These are phyloP conservation scores for Oscheius sp. DNA, from an alignment of 2,888 invertebrate species.

Conservation along the genomic window DNA sequence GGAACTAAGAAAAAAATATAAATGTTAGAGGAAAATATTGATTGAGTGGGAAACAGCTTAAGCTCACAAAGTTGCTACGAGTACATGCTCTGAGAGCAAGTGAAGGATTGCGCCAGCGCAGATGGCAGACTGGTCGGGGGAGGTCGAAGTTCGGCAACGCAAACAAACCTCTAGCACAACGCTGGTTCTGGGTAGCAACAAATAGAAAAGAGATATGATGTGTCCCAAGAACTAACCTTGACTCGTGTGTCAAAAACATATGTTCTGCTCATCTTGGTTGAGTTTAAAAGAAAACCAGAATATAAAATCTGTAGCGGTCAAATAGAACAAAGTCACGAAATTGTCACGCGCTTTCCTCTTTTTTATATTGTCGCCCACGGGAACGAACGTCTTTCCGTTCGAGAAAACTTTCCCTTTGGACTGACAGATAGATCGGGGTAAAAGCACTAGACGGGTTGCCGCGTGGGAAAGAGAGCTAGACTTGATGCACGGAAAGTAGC, in stretches of 20 bases:
- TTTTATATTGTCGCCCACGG: background rate
- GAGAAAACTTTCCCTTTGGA: background rate
- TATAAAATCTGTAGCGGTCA: background rate
- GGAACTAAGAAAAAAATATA: background rate
- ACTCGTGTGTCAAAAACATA: background rate
- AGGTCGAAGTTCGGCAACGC: slow-evolving; percentile 32
- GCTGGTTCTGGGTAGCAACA: slow-evolving; percentile 29
- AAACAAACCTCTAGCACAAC: slow-evolving; percentile 29
- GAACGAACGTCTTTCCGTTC: no score
- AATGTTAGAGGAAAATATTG: background rate
- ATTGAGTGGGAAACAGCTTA: no score
- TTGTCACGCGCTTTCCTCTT: background rate
- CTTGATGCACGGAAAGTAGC: background rate
- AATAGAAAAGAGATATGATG: slow-evolving; percentile 26
- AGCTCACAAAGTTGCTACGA: slow-evolving; percentile 3
- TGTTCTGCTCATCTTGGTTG: no score
- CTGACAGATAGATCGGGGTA: background rate
- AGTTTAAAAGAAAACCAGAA: slow-evolving; percentile 2
- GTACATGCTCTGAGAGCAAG: slow-evolving; percentile 11
- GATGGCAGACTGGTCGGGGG: slow-evolving; percentile 32
- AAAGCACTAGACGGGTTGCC: no score
- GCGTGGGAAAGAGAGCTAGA: slow-evolving; percentile 12
- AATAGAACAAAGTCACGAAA: slow-evolving; percentile 3
- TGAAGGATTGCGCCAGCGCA: slow-evolving; percentile 28
- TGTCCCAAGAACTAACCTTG: background rate